phyloP scores from a whole-genome alignment of 2,888 invertebrate species.

The Pardosa pseudoannulata region DNA sequence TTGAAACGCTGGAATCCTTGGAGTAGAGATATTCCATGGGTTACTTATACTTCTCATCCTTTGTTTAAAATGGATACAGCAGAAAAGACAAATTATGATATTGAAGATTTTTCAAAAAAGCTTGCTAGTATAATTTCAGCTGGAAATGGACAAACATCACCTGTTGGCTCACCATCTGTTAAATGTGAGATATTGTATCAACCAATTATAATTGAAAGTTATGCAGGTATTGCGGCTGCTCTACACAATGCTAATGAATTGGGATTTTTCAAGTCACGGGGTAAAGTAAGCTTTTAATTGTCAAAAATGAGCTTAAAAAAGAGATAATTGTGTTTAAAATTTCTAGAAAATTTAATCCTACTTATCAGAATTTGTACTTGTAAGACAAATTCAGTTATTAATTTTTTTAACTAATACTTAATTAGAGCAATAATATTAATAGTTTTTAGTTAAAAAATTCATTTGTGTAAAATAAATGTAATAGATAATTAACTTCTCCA shows the following conservation, averaged over 20 bases:
- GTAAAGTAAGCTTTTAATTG: slow-evolving; percentile 87
- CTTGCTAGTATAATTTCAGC: slow-evolving; percentile 75
- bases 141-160: not conserved
- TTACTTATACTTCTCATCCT: slow-evolving; percentile 89
- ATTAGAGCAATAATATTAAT: no score
- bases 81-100: slow-evolving; percentile 78
- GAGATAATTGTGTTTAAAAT: slow-evolving; percentile 56
- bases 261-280: slow-evolving; percentile 91
- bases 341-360: slow-evolving; percentile 5
- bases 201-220: slow-evolving; percentile 87
- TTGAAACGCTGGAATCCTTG: slow-evolving; percentile 83
- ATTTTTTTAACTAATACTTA: no score
- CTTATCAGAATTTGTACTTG: no score
- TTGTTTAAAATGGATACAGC: slow-evolving; percentile 75
- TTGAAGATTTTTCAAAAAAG: slow-evolving; percentile 78
- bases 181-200: slow-evolving; percentile 81
- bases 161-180: slow-evolving; percentile 11
- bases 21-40: slow-evolving; percentile 86
- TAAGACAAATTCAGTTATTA: no score
- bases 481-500: no score
- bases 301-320: slow-evolving; percentile 53
- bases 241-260: slow-evolving; percentile 89
- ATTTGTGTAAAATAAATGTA: no score
- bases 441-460: no score
- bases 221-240: slow-evolving; percentile 86